These are phyloP conservation scores for Cuniculus paca DNA, from an alignment of 2,797 vertebrate genomes.

Conservation along the genomic window DNA sequence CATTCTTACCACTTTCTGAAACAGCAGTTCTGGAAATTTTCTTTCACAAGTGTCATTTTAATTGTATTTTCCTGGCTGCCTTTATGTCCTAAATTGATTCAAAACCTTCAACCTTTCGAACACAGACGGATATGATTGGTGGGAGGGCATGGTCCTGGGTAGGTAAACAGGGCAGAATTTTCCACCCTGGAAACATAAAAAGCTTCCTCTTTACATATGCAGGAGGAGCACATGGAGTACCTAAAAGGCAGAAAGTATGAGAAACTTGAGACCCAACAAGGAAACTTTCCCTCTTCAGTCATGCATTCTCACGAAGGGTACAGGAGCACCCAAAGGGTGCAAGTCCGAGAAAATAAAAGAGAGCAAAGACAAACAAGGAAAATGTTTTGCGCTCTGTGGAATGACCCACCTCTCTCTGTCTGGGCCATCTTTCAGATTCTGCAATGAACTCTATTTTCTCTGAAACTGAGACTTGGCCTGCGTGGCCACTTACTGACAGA, in stretches of 20 bases:
- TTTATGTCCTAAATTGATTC: neutral
- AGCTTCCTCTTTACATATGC: neutral
- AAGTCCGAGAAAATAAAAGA: neutral
- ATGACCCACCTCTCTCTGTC: neutral
- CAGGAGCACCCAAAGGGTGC: neutral
- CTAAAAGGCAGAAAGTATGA: neutral
- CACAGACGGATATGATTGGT: too few relatives aligned
- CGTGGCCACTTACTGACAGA: neutral
- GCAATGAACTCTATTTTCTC: neutral
- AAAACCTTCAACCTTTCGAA: neutral
- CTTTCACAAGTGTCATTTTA: neutral
- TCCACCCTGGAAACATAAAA: neutral
- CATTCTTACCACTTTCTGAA: neutral
- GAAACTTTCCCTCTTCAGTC: neutral
- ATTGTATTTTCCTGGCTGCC: neutral
- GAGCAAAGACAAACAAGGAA: neutral
- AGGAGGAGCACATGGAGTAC: neutral
- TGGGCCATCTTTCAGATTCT: neutral
- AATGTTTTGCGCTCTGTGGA: rapidly evolving
- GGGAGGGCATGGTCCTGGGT: neutral
- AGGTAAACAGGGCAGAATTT: neutral
- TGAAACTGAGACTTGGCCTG: neutral
- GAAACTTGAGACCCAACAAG: neutral
- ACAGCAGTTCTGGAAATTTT: neutral
- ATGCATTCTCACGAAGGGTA: too few relatives aligned